Conservation (phyloP, 1,140 invertebrate genomes). For the Aphidius gifuensis region DNA sequence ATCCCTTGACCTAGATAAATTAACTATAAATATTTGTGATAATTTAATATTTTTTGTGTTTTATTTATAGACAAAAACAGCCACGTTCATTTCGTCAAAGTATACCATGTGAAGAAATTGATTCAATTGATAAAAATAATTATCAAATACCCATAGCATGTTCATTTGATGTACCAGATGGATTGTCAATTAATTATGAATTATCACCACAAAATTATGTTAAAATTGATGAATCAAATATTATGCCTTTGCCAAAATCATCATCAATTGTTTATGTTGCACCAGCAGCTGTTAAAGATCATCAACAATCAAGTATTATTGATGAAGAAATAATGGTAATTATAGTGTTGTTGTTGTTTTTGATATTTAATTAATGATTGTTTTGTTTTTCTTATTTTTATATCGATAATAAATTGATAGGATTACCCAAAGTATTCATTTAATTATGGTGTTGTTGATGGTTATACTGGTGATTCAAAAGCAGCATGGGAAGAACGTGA, state of each 20-base stretch:
- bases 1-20: neutral
- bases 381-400: no score
- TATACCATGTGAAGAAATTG: conserved; percentile 30
- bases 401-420: no score
- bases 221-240: conserved; percentile 28
- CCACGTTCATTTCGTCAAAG: conserved; percentile 13
- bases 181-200: neutral
- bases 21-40: no score
- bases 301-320: conserved; percentile 14
- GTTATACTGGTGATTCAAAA: conserved; percentile 58
- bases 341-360: neutral
- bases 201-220: conserved; percentile 30
- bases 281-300: conserved; percentile 32
- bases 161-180: conserved; percentile 17
- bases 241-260: conserved; percentile 30
- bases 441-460: conserved; percentile 59
- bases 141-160: conserved; percentile 29
- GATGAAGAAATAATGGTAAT: neutral
- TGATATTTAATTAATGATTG: neutral
- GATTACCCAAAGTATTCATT: conserved; percentile 57
- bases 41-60: conserved; percentile 8
- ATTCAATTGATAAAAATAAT: conserved; percentile 6
- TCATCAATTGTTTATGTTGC: conserved; percentile 35
- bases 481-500: conserved; percentile 55
- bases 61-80: conserved; percentile 5